Base-by-base conservation (phyloP, 1,140 invertebrate species). In the Plodia interpunctella region DNA sequence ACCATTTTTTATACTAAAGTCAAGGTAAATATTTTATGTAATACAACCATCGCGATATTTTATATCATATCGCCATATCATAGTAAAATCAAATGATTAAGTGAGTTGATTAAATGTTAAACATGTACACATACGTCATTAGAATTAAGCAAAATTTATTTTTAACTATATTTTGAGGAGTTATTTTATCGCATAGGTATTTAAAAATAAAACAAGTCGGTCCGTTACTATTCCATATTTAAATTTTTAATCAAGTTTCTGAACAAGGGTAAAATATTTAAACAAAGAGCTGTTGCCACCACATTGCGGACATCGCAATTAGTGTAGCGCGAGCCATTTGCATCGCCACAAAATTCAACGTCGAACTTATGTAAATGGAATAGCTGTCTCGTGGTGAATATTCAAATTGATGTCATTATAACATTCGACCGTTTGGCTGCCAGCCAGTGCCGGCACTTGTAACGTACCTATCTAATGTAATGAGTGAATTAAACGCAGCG, bases 331-430 rank as follows among this genome's bases (percentile, higher is more conserved):
- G 65, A 67, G 65, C 63, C 71, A 78, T 82, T 83, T 83, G 74
- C 75, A 80, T 78, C 70, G 75, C 68, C 65, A 83, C 81, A 78
- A 82, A 84, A 88, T 83, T 83, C 80, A 85, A 88, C 80, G 78
- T 72, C 76, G 80, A 86, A 85, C 84, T 84, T 88, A 87, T 87
- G 86, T 84, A 83, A 88, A 88, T 88, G 79, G 69, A 76, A 80
- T 87, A 76, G 80, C 78, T 78, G 83, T 83, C 86, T 84, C 69
- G 87, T 86, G 84, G 83, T 87, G 86, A 87, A 87, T 88, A 88
- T 88, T 88, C 86, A 88, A 87, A 88, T 87, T 87, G 83, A 88
- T 88, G 86, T 88, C 86, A 88, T 88, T 88, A 88, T 88, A 88
- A 86, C 83, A 79, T 86, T 80, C 77, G 83, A 70, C 79, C 68